Evolutionary conservation across 2,888 invertebrate genomes (phyloP).

Genomic region (Synanthedon myopaeformis): DNA sequence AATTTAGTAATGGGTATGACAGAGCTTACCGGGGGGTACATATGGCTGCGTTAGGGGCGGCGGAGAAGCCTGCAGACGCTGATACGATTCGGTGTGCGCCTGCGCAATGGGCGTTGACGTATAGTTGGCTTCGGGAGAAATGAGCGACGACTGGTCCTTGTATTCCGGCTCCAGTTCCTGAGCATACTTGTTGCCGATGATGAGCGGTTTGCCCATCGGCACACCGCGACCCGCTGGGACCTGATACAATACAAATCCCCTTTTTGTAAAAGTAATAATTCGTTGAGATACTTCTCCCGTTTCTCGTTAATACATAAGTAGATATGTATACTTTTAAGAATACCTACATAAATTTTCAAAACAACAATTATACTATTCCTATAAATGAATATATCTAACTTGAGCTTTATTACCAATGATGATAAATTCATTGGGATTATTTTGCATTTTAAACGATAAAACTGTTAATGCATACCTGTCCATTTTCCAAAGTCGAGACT

Average conservation of each 20-base stretch:
- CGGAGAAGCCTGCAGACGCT: slow-evolving; percentile 47
- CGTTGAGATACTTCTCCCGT: too few relatives aligned
- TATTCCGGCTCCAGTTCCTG: slow-evolving; percentile 57
- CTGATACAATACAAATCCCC: slow-evolving; percentile 16
- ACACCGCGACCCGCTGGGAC: slow-evolving; percentile 54
- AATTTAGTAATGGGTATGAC: too few relatives aligned
- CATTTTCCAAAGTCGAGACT: slow-evolving; percentile 62
- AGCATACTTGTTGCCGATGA: slow-evolving; percentile 63
- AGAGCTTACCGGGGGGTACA: slow-evolving; percentile 46
- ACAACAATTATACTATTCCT: too few relatives aligned
- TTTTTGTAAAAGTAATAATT: too few relatives aligned
- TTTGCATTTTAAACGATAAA: background rate
- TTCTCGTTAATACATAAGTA: too few relatives aligned
- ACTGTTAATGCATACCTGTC: slow-evolving; percentile 40
- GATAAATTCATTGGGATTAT: too few relatives aligned
- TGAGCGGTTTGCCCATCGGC: slow-evolving; percentile 39
- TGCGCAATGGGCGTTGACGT: slow-evolving; percentile 35
- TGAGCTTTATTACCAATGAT: too few relatives aligned
- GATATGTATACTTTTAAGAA: too few relatives aligned
- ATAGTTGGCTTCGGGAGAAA: slow-evolving; percentile 15
- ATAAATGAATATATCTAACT: too few relatives aligned
- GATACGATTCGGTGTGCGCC: slow-evolving; percentile 29
- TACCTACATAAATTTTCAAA: too few relatives aligned
- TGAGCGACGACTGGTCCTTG: slow-evolving; percentile 30
- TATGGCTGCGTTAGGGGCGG: slow-evolving; percentile 47